Conservation (phyloP, 2,113 vertebrate species). For the Noctilio leporinus region DNA sequence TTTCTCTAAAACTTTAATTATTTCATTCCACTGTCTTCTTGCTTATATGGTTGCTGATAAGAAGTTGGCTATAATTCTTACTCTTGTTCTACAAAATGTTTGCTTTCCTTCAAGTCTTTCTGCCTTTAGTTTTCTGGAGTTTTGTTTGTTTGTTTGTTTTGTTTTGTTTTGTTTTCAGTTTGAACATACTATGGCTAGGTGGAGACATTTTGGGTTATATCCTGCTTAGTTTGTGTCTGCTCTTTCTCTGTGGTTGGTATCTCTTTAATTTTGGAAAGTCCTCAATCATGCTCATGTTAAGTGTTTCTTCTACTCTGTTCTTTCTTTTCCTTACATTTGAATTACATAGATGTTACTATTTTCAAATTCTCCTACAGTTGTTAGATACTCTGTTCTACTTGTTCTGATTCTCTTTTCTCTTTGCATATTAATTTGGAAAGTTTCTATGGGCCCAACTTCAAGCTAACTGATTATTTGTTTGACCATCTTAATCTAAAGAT, state of each 20-base stretch:
- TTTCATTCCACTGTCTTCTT: neutral
- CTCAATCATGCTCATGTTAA: neutral
- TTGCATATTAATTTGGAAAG: neutral
- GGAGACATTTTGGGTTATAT: neutral
- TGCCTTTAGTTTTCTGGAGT: neutral
- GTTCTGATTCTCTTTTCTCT: neutral
- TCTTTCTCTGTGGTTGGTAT: neutral
- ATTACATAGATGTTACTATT: neutral
- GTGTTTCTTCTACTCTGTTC: neutral
- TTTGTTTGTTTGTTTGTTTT: too few species aligned
- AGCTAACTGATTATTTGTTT: neutral
- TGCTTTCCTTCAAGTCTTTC: neutral
- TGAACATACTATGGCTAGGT: neutral
- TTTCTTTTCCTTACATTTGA: neutral
- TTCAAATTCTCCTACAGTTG: neutral
- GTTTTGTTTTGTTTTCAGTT: neutral
- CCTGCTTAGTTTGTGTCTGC: neutral
- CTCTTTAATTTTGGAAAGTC: neutral
- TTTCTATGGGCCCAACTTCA: neutral
- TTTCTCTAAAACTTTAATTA: neutral
- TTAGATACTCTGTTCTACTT: neutral
- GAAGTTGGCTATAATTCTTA: neutral
- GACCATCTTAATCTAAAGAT: neutral
- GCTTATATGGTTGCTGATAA: neutral
- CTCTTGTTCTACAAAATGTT: neutral